These are phyloP conservation scores for Phengaris arion DNA, from an alignment of 2,888 invertebrate genomes.

Conservation along the genomic window DNA sequence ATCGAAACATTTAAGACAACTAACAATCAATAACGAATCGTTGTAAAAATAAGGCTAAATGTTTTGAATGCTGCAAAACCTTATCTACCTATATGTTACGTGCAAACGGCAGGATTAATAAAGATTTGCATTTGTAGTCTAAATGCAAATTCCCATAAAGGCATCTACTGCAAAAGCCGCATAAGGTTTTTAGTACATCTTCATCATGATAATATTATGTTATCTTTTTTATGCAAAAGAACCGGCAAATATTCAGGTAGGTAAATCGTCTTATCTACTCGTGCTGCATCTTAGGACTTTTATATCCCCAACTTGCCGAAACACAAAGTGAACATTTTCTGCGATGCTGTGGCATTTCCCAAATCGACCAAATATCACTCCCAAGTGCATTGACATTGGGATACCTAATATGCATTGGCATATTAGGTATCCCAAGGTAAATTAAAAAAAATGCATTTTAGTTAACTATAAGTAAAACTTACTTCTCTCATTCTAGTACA, in stretches of 20 bases:
- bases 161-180: background rate
- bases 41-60: no score
- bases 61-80: background rate
- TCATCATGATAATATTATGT: background rate
- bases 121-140: slow-evolving; percentile 12
- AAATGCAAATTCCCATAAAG: slow-evolving; percentile 9
- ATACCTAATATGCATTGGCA: no score
- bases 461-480: background rate
- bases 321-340: background rate
- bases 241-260: background rate
- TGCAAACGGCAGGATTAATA: slow-evolving; percentile 6
- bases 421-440: no score
- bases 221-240: background rate
- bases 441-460: no score
- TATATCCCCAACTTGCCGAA: background rate
- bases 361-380: no score
- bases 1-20: no score
- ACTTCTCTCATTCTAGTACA: slow-evolving; percentile 51
- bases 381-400: no score
- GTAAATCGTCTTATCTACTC: background rate
- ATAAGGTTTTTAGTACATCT: background rate
- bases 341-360: background rate
- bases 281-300: no score
- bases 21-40: no score
- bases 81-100: background rate